A percentile compares a stretch with the other conserved stretches of the same genome.
Conservation (phyloP, 2,888 invertebrate genomes). For the Heliconius cydno region DNA sequence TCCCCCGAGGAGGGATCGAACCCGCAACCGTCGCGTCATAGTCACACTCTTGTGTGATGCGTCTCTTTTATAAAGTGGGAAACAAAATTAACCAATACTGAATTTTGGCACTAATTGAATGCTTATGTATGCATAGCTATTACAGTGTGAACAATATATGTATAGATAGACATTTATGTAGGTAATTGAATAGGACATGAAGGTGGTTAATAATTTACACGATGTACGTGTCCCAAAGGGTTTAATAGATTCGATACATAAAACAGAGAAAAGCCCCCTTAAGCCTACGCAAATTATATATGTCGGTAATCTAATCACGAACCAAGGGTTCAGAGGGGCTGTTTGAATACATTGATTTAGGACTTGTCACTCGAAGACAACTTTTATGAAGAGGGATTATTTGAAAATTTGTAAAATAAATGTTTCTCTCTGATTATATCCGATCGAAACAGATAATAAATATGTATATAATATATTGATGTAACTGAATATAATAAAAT, state of each 20-base stretch:
- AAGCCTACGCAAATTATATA: constrained; percentile 43
- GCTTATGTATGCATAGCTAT: background rate
- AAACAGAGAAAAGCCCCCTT: constrained; percentile 37
- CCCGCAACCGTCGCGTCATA: too few relatives aligned
- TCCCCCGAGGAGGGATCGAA: too few relatives aligned
- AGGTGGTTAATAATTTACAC: constrained; percentile 27
- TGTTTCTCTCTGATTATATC: background rate
- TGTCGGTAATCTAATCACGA: constrained; percentile 49
- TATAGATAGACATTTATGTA: background rate
- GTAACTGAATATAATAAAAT: too few relatives aligned
- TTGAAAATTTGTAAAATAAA: constrained; percentile 8
- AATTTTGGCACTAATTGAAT: too few relatives aligned
- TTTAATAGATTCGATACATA: constrained; percentile 42
- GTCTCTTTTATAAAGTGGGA: too few relatives aligned
- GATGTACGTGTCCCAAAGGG: constrained; percentile 26
- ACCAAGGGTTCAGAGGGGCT: constrained; percentile 37
- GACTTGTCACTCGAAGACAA: constrained; percentile 33
- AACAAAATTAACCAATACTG: too few relatives aligned
- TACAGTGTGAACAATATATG: background rate
- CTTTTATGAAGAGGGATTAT: constrained; percentile 17
- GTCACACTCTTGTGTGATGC: too few relatives aligned
- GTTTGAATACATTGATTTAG: constrained; percentile 42
- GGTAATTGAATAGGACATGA: constrained; percentile 11
- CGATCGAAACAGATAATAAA: background rate
- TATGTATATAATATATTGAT: background rate